Base-by-base conservation (phyloP, 2,888 invertebrate genomes). In the Temnothorax rugatulus region DNA sequence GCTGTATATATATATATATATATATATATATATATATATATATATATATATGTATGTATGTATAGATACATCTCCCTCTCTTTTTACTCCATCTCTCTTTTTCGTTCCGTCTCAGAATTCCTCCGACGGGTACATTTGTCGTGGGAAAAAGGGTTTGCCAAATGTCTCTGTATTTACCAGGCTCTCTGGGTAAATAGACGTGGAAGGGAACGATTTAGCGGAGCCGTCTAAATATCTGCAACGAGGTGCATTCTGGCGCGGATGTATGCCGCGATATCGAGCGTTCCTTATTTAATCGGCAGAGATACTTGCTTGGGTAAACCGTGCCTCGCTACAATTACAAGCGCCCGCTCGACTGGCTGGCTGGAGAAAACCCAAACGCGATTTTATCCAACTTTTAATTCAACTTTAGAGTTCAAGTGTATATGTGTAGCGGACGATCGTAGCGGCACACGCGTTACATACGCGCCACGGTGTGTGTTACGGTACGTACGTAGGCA, bases 151-250 rank as follows among this genome's bases (percentile, higher is more conserved):
- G 79, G 79, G 73, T 81, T 81, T 81, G 79, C 79, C 73, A 47
- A 81, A 81, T 81, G 79, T 81, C 79, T 81, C 79, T 81, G 79
- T 81, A 81, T 81, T 81, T 81, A 73, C 79, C 79, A 61, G 73
- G 41, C 59, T 73, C 59, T 50, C 59, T 50, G 79, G 50, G 47
- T 71, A 81, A 81, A 81, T 81, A 81, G 59, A 81, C 73, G 73
- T 71, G 79, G 71, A 81, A 73, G 79, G 47, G 73, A 81, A 81
- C 79, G 79, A 81, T 81, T 81, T 81, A 81, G 59, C 79, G 73
- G 18, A 59, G 50, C 79, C 73, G 73, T 81, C 79, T 73, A 81
- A 81, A 81, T 81, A 81, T 81, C 79, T 81, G 79, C 79, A 81
- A 81, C 79, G 79, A 81, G 79, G 71, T 71, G 79, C 73, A 81